Base-by-base conservation (phyloP, 2,888 invertebrate species). In the Patella pellucida region DNA sequence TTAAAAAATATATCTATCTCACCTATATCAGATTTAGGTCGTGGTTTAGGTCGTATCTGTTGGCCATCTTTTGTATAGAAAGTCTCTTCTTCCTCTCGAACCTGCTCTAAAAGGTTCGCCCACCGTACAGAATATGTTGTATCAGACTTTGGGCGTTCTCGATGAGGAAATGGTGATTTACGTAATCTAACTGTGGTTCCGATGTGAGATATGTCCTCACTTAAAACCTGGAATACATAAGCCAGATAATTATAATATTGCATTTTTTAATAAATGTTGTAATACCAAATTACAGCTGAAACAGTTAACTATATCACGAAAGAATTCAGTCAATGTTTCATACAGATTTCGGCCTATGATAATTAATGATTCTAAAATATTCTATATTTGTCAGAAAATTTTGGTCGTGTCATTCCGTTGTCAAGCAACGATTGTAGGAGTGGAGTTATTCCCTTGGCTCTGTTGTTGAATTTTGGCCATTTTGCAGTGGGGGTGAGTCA, bases 1-100 rank as follows among this genome's bases (percentile, higher is more conserved):
- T 41, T 41, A 41, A 9, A 41, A 41, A 41, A 41, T 41, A 41
- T 41, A 41, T 41, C 41, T 41, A 41, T 41, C 81, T 79, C 82
- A 87, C 87, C 86, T 50, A 87, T 77, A 77, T 87, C 87, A n/a
- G 87, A 87, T 67, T 84, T 86, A 14, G 86, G 86, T 31, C 87
- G 77, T 19, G 85, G 84, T 74, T 82, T 78, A 72, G 74, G 79
- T 52, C 82, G 79, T 3, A 79, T 77, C 52, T 74, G 73, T 77
- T 15, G 73, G 71, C 76, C 78, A 52, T 75, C 82, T 23, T 72
- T 79, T 71, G 14, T 82, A 69, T 51, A 80, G 56, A 73, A 79
- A 74, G 68, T 82, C 79, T 41, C 51, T n/a, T 77, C 77, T 11
- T 77, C 68, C n/a, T 83, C 83, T 50, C 75, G 78, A 9, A 82